Conservation (phyloP, 2,797 vertebrate species). For the Spinus pinus region DNA sequence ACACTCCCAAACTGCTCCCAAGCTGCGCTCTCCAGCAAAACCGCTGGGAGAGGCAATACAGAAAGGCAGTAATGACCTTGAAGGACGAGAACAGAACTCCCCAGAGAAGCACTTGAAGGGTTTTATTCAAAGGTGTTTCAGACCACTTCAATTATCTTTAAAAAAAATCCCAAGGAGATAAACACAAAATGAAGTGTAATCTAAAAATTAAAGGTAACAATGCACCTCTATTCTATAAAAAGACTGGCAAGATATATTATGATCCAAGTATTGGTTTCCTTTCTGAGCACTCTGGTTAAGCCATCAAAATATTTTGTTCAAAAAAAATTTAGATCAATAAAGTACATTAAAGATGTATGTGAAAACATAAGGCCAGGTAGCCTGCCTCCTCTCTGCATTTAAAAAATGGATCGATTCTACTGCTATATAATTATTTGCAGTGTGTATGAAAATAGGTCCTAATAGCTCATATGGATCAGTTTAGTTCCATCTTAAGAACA, state of each 20-base stretch:
- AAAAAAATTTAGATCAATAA: background rate
- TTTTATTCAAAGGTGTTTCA: background rate
- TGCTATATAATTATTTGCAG: background rate
- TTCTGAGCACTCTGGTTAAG: background rate
- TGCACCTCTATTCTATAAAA: background rate
- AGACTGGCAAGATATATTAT: background rate
- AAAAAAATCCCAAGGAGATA: background rate
- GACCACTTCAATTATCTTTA: background rate
- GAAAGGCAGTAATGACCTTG: background rate
- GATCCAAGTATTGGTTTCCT: background rate
- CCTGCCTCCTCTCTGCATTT: background rate
- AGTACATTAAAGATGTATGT: background rate
- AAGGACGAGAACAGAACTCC: background rate
- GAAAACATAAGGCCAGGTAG: background rate
- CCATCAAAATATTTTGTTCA: background rate
- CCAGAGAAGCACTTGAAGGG: background rate
- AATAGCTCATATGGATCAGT: background rate
- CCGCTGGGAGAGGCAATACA: background rate
- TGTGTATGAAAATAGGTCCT: background rate
- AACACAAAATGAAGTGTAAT: background rate
- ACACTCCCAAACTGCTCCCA: background rate
- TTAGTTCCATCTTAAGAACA: background rate
- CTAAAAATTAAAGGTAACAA: background rate
- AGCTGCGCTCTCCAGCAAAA: background rate
- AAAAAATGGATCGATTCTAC: background rate